Percentiles rank a stretch among this genome's conserved stretches.
phyloP scores from a whole-genome alignment of 1,140 invertebrate species.

The Rhagoletis pomonella region DNA sequence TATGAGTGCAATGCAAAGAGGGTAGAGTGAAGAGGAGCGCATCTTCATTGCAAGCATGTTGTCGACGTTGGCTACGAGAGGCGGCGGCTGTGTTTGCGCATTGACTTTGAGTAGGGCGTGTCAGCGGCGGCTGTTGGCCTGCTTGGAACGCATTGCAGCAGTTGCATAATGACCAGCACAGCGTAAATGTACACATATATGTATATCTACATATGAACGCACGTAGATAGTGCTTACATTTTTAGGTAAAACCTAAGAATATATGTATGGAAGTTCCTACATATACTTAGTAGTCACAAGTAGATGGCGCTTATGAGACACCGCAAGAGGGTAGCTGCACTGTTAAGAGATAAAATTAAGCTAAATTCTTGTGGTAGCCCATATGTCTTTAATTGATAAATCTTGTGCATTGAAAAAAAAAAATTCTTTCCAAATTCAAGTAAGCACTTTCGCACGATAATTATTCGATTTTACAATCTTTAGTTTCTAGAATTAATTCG shows the following conservation, averaged over 20 bases:
- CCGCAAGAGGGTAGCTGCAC: not conserved
- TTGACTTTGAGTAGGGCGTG: slow-evolving; percentile 58
- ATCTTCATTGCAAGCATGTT: not conserved
- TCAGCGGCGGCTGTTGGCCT: not conserved
- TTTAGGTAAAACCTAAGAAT: no score
- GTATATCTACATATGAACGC: not conserved
- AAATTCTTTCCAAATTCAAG: no score
- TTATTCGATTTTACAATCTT: no score
- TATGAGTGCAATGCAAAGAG: not conserved
- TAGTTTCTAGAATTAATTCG: no score
- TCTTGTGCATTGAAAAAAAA: no score
- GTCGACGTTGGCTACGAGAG: slow-evolving; percentile 22
- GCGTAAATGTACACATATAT: slow-evolving; percentile 57
- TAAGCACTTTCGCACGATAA: no score
- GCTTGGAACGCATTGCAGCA: slow-evolving; percentile 18
- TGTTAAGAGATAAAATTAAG: slow-evolving; percentile 63
- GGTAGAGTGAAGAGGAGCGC: not conserved
- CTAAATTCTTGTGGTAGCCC: not conserved
- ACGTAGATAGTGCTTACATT: not conserved
- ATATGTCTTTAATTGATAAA: no score
- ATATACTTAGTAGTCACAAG: no score
- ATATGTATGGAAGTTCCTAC: no score
- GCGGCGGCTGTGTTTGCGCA: slow-evolving; percentile 65
- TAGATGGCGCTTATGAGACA: not conserved
- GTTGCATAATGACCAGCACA: slow-evolving; percentile 57